These are phyloP conservation scores for Tylochromis polylepis DNA, from an alignment of 2,113 vertebrate genomes.

Conservation along the genomic window DNA sequence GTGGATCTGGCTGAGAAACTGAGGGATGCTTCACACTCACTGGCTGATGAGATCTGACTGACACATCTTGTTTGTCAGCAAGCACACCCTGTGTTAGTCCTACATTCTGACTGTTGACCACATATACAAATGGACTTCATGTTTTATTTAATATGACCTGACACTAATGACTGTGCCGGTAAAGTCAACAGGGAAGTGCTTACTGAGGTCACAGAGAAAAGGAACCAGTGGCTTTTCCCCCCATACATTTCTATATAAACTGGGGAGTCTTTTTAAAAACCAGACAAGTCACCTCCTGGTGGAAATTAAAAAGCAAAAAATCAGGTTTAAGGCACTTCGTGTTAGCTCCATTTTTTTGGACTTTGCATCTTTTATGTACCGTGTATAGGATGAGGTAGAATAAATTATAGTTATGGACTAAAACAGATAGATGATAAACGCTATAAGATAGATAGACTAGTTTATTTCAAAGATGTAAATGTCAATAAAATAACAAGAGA, in stretches of 20 bases:
- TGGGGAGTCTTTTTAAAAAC: too few relatives aligned
- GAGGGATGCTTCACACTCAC: neutral
- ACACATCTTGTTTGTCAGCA: rapidly evolving
- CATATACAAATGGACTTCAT: neutral
- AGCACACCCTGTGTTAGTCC: neutral
- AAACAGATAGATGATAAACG: neutral
- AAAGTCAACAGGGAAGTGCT: too few relatives aligned
- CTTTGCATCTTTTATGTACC: neutral
- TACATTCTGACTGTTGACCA: neutral
- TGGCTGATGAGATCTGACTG: neutral
- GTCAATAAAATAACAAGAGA: too few relatives aligned
- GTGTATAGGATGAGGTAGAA: neutral
- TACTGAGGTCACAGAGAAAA: too few relatives aligned
- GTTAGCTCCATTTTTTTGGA: too few relatives aligned
- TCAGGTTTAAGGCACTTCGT: neutral
- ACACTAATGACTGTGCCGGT: too few relatives aligned
- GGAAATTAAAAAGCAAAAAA: neutral
- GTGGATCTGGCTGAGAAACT: neutral
- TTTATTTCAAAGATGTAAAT: neutral
- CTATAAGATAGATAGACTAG: neutral
- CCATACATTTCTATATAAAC: too few relatives aligned
- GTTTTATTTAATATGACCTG: too few relatives aligned
- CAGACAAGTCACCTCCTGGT: neutral
- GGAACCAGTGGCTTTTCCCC: too few relatives aligned
- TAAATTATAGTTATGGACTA: neutral